These are phyloP conservation scores for Drosophila incognita DNA, from an alignment of 2,888 invertebrate genomes.

Conservation along the genomic window DNA sequence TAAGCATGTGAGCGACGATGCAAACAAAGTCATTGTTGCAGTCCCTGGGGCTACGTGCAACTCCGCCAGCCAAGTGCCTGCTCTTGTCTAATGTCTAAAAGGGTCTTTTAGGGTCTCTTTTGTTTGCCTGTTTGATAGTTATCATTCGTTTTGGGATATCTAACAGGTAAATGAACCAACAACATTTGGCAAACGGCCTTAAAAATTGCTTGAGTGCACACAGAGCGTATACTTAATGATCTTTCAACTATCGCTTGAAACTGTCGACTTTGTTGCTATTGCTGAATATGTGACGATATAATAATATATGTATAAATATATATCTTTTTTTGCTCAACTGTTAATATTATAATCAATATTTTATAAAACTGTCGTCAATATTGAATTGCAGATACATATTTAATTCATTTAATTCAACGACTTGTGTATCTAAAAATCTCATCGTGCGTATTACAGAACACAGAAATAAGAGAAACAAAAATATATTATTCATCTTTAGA, in stretches of 20 bases:
- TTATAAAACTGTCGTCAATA: neutral
- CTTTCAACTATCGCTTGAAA: neutral
- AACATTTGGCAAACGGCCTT: slow-evolving; percentile 11
- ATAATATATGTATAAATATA: neutral
- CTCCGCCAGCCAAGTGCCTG: slow-evolving; percentile 8
- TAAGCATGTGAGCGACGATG: slow-evolving; percentile 72
- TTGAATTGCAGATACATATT: neutral
- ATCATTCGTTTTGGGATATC: slow-evolving; percentile 38
- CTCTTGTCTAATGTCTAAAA: slow-evolving; percentile 43
- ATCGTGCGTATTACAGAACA: neutral
- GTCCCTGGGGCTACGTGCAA: slow-evolving; percentile 45
- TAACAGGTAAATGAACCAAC: slow-evolving; percentile 52
- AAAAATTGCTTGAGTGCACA: neutral
- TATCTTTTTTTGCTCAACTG: neutral
- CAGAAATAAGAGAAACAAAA: neutral
- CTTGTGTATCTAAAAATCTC: neutral
- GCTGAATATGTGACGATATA: neutral
- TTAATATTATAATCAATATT: neutral
- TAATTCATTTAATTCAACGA: neutral
- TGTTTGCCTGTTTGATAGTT: slow-evolving; percentile 49
- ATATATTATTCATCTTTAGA: neutral
- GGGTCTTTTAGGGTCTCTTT: slow-evolving; percentile 51
- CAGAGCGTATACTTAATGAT: slow-evolving; percentile 42
- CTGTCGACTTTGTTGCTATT: neutral
- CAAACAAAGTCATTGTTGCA: slow-evolving; percentile 72